Evolutionary conservation across 2,797 vertebrate genomes (phyloP).

Genomic region (Otolemur crassicaudatus): DNA sequence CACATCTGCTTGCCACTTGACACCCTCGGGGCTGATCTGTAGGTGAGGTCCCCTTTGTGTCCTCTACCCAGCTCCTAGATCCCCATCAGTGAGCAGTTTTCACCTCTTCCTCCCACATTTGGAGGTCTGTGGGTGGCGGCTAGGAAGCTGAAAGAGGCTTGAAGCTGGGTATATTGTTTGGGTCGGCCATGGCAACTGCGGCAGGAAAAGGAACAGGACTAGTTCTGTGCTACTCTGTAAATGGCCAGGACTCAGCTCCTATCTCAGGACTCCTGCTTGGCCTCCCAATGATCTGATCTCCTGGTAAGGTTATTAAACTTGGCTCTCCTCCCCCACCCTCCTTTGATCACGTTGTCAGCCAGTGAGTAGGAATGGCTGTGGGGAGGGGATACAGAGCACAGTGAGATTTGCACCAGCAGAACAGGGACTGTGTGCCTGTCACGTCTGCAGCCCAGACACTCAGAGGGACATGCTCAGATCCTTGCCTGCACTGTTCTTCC

Average conservation of each 20-base stretch:
- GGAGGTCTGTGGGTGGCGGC: slow-evolving; percentile 39
- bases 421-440: not conserved
- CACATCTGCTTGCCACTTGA: slow-evolving; percentile 62
- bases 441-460: not conserved
- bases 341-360: slow-evolving; percentile 12
- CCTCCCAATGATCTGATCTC: not conserved
- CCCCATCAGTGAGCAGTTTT: not conserved
- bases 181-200: slow-evolving; percentile 64
- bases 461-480: not conserved
- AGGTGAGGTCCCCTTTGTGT: slow-evolving; percentile 42
- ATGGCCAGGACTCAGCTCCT: not conserved
- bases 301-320: slow-evolving; percentile 55
- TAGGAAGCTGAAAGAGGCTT: not conserved
- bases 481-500: not conserved
- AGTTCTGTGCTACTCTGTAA: slow-evolving; percentile 52
- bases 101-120: slow-evolving; percentile 22
- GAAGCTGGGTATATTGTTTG: slow-evolving; percentile 16
- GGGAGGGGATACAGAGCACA: not conserved
- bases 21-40: slow-evolving; percentile 34
- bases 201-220: slow-evolving; percentile 33
- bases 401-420: not conserved
- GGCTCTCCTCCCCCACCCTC: not conserved
- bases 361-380: rapidly evolving
- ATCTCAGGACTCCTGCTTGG: slow-evolving; percentile 27
- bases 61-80: not conserved